phyloP scores from a whole-genome alignment of 2,113 vertebrate species.

The Ploceus nigricollis region DNA sequence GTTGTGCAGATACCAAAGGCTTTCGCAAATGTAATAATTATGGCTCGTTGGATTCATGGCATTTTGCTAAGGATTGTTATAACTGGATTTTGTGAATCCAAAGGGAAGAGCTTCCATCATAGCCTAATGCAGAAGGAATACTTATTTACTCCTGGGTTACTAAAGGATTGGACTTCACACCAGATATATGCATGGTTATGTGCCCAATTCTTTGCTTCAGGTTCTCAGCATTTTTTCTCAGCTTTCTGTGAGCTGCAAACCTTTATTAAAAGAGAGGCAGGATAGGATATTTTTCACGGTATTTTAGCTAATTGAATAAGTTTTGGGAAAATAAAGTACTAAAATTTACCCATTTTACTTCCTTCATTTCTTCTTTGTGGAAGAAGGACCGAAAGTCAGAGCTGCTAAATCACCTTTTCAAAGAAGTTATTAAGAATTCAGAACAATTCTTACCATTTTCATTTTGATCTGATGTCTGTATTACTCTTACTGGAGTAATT shows the following conservation, averaged over 20 bases:
- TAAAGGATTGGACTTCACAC: neutral
- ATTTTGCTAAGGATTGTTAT: neutral
- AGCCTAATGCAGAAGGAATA: neutral
- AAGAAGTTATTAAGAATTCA: slow-evolving; percentile 38
- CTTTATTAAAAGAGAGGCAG: neutral
- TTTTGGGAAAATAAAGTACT: neutral
- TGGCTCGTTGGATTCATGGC: neutral
- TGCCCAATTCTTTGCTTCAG: neutral
- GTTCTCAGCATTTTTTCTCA: neutral
- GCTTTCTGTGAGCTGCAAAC: neutral
- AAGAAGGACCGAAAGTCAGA: neutral
- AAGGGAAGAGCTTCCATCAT: neutral
- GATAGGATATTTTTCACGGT: neutral
- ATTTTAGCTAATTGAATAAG: neutral
- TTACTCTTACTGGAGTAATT: neutral
- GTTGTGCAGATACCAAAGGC: neutral
- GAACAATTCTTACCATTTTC: slow-evolving; percentile 19
- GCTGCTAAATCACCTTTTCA: neutral
- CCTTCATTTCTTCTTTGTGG: neutral
- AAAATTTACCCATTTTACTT: neutral
- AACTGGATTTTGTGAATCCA: neutral
- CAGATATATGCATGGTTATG: fast-evolving
- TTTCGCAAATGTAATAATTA: neutral
- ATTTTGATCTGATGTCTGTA: neutral
- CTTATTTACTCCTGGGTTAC: neutral